A percentile compares a stretch with the other conserved stretches of the same genome.
Conservation (phyloP, 2,888 invertebrate genomes). For the Brachypalpus laphriformis region DNA sequence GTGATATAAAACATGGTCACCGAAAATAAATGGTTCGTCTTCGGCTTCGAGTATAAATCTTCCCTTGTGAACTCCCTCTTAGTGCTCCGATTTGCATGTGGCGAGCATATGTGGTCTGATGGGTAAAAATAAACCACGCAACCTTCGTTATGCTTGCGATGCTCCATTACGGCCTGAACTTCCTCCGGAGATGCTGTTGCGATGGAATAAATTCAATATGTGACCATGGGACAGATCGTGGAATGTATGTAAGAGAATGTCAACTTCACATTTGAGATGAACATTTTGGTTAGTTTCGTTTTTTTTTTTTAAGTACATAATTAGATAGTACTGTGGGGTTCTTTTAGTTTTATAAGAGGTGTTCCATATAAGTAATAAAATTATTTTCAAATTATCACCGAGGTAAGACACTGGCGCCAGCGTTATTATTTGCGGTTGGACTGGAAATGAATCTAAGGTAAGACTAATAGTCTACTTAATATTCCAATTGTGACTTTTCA, state of each 20-base stretch:
- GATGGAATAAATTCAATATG: constrained; percentile 40
- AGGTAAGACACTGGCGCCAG: background rate
- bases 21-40: constrained; percentile 58
- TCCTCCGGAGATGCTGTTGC: constrained; percentile 63
- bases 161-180: constrained; percentile 71
- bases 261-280: constrained; percentile 69
- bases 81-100: constrained; percentile 69
- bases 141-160: constrained; percentile 64
- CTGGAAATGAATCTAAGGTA: background rate
- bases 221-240: constrained; percentile 74
- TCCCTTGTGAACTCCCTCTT: constrained; percentile 69
- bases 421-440: background rate
- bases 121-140: constrained; percentile 74
- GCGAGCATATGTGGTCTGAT: constrained; percentile 69
- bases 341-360: constrained; percentile 4
- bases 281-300: constrained; percentile 18
- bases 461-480: background rate
- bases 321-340: constrained; percentile 51
- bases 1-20: constrained; percentile 72
- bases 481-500: constrained; percentile 34
- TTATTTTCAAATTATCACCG: background rate
- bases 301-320: constrained; percentile 13
- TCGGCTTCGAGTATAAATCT: constrained; percentile 59
- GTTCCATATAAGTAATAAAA: constrained; percentile 12
- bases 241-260: constrained; percentile 59